Evolutionary conservation across 2,797 vertebrate species (phyloP).

Genomic region (Ceryle rudis): DNA sequence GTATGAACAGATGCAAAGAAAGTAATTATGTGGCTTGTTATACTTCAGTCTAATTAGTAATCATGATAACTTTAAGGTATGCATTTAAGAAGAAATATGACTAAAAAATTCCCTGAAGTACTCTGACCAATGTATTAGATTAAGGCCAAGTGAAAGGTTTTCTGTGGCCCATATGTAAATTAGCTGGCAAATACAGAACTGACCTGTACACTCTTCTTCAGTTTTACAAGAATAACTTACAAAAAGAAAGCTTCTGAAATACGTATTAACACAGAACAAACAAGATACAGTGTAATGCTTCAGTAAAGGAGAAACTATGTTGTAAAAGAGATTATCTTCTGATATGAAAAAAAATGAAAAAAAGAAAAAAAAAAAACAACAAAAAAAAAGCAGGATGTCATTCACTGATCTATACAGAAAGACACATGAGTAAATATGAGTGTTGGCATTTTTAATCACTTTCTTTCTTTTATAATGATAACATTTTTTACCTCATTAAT

Average conservation of each 20-base stretch:
- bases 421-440: background rate
- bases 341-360: background rate
- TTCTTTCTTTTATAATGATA: background rate
- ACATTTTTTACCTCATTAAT: background rate
- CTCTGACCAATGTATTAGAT: background rate
- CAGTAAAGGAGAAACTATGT: background rate
- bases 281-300: background rate
- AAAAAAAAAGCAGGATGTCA: background rate
- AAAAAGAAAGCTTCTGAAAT: background rate
- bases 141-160: background rate
- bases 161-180: background rate
- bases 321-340: background rate
- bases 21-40: slow-evolving; percentile 36
- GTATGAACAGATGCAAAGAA: slow-evolving; percentile 57
- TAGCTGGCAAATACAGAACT: background rate
- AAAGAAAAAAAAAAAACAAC: too few species aligned
- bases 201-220: background rate
- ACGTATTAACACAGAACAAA: background rate
- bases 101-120: background rate
- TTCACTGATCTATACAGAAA: background rate
- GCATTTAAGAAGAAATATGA: background rate
- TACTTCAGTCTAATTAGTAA: slow-evolving; percentile 36
- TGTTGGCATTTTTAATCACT: background rate
- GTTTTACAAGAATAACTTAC: background rate
- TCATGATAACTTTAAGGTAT: slow-evolving; percentile 13